phyloP scores from a whole-genome alignment of 64 coral and sea anemone species.

The Stichodactyla mertensii region DNA sequence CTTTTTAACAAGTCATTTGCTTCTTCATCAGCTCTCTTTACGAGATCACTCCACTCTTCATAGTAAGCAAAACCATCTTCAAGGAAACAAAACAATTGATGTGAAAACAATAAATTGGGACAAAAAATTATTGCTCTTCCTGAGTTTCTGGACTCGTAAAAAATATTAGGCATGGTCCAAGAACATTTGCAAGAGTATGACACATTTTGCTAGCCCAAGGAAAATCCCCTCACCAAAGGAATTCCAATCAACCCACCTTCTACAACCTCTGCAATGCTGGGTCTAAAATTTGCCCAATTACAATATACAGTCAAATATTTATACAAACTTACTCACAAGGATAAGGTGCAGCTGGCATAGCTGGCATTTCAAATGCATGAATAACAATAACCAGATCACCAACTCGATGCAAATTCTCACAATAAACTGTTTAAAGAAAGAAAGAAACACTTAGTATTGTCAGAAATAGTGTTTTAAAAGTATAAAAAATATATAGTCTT shows the following conservation, averaged over 20 bases:
- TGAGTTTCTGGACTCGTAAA: not conserved
- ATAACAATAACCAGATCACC: slow-evolving; percentile 47
- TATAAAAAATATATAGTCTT: too few relatives aligned
- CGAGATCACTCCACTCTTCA: slow-evolving; percentile 78
- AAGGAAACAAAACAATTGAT: not conserved
- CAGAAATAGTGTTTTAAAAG: too few relatives aligned
- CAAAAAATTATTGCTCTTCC: not conserved
- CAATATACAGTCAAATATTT: not conserved
- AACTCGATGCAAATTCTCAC: slow-evolving; percentile 29
- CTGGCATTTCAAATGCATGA: slow-evolving; percentile 49
- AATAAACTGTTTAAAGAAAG: slow-evolving; percentile 3
- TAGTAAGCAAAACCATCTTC: slow-evolving; percentile 97
- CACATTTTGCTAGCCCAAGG: not conserved
- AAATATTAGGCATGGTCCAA: not conserved
- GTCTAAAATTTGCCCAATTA: too few relatives aligned
- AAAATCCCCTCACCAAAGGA: not conserved
- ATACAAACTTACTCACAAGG: slow-evolving; percentile 25
- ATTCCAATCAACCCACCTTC: too few relatives aligned
- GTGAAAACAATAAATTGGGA: too few relatives aligned
- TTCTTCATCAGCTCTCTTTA: slow-evolving; percentile 69
- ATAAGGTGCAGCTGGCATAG: slow-evolving; percentile 49
- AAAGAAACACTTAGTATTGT: too few relatives aligned
- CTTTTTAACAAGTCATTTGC: slow-evolving; percentile 54
- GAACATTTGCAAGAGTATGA: too few relatives aligned
- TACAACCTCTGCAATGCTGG: too few relatives aligned